Base-by-base conservation (phyloP, 1,140 invertebrate genomes). In the Drosophila pachea region DNA sequence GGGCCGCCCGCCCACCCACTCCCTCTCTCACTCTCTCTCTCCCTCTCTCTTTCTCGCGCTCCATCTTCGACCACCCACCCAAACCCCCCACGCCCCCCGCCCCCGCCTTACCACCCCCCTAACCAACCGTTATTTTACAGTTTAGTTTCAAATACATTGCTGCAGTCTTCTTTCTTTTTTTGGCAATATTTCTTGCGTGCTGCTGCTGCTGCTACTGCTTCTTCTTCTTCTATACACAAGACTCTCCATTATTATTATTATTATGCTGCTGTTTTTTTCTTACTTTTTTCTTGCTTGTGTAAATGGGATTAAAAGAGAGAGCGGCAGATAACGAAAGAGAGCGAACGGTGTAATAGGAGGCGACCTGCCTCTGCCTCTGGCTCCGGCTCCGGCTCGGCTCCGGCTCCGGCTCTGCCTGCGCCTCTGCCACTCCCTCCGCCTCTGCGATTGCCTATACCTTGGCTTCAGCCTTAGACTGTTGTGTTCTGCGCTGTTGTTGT, bases 71-170 rank as follows among this genome's bases (percentile, higher is more conserved):
- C n/a, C n/a, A n/a, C n/a, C n/a, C n/a, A n/a, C n/a, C n/a, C n/a
- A n/a, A n/a, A n/a, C n/a, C n/a, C n/a, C n/a, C n/a, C n/a, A n/a
- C n/a, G 22, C 22, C 22, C 22, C 22, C 22, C 22, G 22, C 22
- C n/a, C n/a, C n/a, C n/a, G n/a, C n/a, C n/a, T n/a, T n/a, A n/a
- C n/a, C n/a, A n/a, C n/a, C n/a, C n/a, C n/a, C n/a, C n/a, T n/a
- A n/a, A n/a, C n/a, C n/a, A n/a, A n/a, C n/a, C 22, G 22, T 22
- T 84, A 82, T 81, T 86, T 86, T 86, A 65, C 77, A 86, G 81
- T 86, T 86, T 86, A 86, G 81, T 86, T 86, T 86, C 71, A 86
- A 86, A 86, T 86, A 86, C 81, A 74, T 77, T 53, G 49, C 48
- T 43, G 32, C 4, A 52, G 32, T 42, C 52, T 35, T 36, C 7